Evolutionary conservation across 2,888 invertebrate species (phyloP), one percentile per base, ranked within the genome.

Genomic region (Hirtodrosophila cameraria): DNA sequence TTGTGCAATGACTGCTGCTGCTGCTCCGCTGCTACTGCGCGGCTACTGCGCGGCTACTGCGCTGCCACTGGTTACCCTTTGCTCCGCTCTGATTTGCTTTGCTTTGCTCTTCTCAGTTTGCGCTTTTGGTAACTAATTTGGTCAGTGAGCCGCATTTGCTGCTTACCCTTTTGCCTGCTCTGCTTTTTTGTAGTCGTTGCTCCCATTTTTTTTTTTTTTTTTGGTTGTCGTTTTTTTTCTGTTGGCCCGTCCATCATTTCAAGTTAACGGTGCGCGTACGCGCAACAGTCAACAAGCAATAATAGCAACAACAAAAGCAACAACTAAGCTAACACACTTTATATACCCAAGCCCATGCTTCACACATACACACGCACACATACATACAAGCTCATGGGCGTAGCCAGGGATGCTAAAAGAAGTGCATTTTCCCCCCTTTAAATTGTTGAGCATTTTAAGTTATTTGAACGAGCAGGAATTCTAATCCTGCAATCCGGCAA

Each of bases 291-390:
- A 74, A 55, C 55, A 63, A 64, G 55, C 73, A 76, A 58, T 52
- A 66, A 59, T 38, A 71, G 39, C 65, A 75, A 35, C 69, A 70
- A 38, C 65, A 20, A 6, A 61, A 79, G 42, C 58, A 65, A 66
- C 71, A 79, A 71, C 76, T 57, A 64, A 67, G 76, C 79, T 83
- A 86, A 86, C 80, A 79, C 55, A 75, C 53, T 46, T 76, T 53
- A 38, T 53, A 38, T 11, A 9, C 11, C 35, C 12, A n/a, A 20
- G 52, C 20, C 23, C 30, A 12, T 42, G 12, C 30, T 8, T 8
- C 23, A 33, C 18, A 13, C 43, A 12, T 16, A 25, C 35, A 13
- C 20, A 31, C 28, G 25, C 18, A 13, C 35, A 18, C 16, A 25
- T 27, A 20, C 15, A 31, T 6, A 13, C 36, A 43, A 8, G 13